A percentile compares a stretch with the other conserved stretches of the same genome.
Evolutionary conservation across 2,888 invertebrate genomes (phyloP).

Genomic region (Pediacus dermestoides): DNA sequence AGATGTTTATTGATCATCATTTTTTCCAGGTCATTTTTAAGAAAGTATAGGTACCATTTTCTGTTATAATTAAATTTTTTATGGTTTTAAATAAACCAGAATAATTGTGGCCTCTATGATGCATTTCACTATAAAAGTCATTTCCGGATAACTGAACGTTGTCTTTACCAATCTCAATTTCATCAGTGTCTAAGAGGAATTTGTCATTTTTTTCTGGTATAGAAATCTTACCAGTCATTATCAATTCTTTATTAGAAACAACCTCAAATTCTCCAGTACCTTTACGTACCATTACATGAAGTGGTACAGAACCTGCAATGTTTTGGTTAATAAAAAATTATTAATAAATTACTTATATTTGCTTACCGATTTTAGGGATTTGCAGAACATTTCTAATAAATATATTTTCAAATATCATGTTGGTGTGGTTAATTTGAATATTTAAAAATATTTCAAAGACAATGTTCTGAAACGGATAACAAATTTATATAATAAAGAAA

Average conservation of each 20-base stretch:
- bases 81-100: constrained; percentile 40
- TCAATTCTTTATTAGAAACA: constrained; percentile 56
- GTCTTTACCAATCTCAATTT: constrained; percentile 47
- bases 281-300: constrained; percentile 46
- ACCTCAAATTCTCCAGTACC: constrained; percentile 49
- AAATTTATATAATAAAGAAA: constrained; percentile 7
- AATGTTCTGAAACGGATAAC: constrained; percentile 28
- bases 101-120: constrained; percentile 64
- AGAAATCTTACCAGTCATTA: constrained; percentile 68
- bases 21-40: neutral
- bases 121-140: constrained; percentile 68
- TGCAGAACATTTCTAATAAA: constrained; percentile 39
- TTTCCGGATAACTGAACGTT: constrained; percentile 56
- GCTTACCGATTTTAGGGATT: constrained; percentile 41
- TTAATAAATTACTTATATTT: no score
- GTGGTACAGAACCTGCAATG: constrained; percentile 44
- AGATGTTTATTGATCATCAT: no score
- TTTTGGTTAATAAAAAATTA: no score
- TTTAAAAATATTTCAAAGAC: constrained; percentile 35
- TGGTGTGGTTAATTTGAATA: constrained; percentile 33
- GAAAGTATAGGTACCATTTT: constrained; percentile 38
- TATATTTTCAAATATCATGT: constrained; percentile 45
- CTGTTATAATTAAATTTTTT: constrained; percentile 37
- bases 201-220: constrained; percentile 57
- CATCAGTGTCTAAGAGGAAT: constrained; percentile 53